Percentiles rank a stretch among this genome's conserved stretches.
Evolutionary conservation across 2,113 vertebrate species (phyloP).

Genomic region (Cairina moschata): DNA sequence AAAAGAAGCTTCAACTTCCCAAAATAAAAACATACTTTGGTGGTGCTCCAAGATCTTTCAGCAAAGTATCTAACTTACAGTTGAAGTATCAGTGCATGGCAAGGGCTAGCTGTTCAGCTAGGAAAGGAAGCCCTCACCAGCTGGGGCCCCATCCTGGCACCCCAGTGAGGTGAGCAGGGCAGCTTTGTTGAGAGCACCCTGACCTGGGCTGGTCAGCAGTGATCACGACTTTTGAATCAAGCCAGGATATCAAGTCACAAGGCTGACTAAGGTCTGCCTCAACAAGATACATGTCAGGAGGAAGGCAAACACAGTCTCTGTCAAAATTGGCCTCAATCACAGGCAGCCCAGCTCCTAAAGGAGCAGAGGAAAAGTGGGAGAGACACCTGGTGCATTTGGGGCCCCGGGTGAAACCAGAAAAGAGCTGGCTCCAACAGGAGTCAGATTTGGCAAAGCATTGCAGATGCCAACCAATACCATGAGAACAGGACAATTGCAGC

Average conservation of each 20-base stretch:
- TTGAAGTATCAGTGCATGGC: neutral
- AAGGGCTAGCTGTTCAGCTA: neutral
- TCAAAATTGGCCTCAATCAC: neutral
- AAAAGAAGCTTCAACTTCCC: neutral
- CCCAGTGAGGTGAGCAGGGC: accelerated
- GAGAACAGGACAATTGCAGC: neutral
- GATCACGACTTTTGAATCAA: neutral
- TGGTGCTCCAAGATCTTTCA: neutral
- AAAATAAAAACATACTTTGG: neutral
- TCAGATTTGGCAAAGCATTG: neutral
- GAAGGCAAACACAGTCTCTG: neutral
- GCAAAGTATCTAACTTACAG: neutral
- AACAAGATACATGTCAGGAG: neutral
- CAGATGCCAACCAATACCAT: neutral
- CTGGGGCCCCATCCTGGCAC: neutral
- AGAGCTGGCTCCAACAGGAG: neutral
- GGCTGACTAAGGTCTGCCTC: neutral
- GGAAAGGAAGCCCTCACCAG: neutral
- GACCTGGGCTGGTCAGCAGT: neutral
- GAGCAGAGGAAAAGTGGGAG: neutral
- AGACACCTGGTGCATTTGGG: neutral
- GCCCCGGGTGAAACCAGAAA: neutral
- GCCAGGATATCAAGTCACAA: neutral
- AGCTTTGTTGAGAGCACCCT: neutral
- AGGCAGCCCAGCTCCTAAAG: neutral